Evolutionary conservation across 2,113 vertebrate species (phyloP), one percentile per base, ranked within the genome.

Genomic region (Hypocryptadius cinnamomeus): DNA sequence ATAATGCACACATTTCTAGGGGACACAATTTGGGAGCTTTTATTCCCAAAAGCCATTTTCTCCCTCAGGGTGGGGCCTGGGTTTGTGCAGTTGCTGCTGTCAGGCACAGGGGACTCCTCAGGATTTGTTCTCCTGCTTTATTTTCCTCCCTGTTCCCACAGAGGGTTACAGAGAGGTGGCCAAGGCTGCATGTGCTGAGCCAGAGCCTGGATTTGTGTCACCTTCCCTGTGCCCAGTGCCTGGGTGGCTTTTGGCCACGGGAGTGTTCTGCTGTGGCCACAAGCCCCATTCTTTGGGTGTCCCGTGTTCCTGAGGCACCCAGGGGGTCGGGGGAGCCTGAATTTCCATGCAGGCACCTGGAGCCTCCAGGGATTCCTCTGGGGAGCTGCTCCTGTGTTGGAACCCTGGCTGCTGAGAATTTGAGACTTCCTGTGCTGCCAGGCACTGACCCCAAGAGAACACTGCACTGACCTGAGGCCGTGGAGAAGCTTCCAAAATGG

Each of bases 241-340:
- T 30, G 23, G 7, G 35, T 14, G 59, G 14, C 8, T 65, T 63
- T 54, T 56, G 63, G n/a, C 51, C 39, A 5, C 7, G 19, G 74
- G 27, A 35, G 22, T 27, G 27, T 3, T 44, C 39, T 68, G 54
- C 64, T n/a, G 18, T 30, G 48, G 27, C 61, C 61, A 12, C 37
- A 5, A 8, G 27, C 21, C 51, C 48, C 4, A 0, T 13, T 17
- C n/a, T 17, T 10, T 0, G 15, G 35, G 25, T 82, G 51, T 6
- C 33, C 20, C 5, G 0, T 1, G 8, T 31, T 40, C 22, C 42
- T 7, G 6, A 45, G n/a, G 35, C 21, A 8, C 5, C 33, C 7
- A 1, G 5, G 44, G 53, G 31, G 9, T 6, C 14, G 5, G 39
- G 33, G 69, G 53, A 69, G 24, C 59, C 33, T 14, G 8, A 40